A percentile compares a stretch with the other conserved stretches of the same genome.
Conservation (phyloP, 2,797 vertebrate genomes). For the Periparus ater region DNA sequence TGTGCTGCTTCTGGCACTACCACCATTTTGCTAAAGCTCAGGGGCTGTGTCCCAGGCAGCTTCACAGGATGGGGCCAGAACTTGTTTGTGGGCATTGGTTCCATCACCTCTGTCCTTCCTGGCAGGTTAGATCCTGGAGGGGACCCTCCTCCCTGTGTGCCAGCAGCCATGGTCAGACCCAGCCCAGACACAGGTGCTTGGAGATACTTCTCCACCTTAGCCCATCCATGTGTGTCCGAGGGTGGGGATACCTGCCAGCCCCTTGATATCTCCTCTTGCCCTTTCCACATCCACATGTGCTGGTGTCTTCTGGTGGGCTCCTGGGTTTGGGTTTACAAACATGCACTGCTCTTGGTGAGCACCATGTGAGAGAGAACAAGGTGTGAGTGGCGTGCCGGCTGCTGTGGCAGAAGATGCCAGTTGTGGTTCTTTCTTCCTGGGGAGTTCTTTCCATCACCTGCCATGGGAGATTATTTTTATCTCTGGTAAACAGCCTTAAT, state of each 20-base stretch:
- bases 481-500: background rate
- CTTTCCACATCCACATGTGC: background rate
- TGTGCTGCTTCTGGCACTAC: background rate
- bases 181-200: background rate
- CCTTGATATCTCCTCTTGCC: background rate
- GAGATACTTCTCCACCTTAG: background rate
- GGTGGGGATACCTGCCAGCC: background rate
- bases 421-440: background rate
- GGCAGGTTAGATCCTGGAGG: background rate
- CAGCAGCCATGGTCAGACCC: background rate
- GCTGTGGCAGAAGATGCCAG: background rate
- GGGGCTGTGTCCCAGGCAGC: background rate
- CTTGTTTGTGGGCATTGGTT: background rate
- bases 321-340: background rate
- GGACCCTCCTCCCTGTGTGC: background rate
- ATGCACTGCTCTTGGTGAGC: rapidly evolving
- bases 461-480: background rate
- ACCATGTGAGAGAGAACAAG: background rate
- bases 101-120: background rate
- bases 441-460: background rate
- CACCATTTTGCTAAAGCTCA: background rate
- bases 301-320: background rate
- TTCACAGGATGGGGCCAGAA: background rate
- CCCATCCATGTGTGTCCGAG: background rate
- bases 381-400: background rate